A percentile compares a stretch with the other conserved stretches of the same genome.
These are phyloP conservation scores for Tenebrio molitor DNA, from an alignment of 1,140 invertebrate species.

Conservation along the genomic window DNA sequence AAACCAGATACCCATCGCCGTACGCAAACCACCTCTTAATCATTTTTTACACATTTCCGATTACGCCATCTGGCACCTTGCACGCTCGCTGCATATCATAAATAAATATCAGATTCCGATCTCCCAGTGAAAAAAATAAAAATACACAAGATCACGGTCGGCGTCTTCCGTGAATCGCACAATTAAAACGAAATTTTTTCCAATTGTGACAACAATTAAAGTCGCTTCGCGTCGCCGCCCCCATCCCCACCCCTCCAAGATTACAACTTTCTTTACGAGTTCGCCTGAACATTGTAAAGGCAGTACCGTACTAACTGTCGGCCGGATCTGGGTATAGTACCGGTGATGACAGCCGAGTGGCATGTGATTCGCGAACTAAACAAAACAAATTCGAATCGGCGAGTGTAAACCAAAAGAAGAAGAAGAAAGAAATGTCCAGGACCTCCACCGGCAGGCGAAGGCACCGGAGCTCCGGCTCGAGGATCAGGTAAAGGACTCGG, in stretches of 20 bases:
- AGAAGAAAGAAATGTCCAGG: too few relatives aligned
- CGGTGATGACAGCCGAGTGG: conserved; percentile 34
- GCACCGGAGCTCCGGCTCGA: not conserved
- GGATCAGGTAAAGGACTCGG: too few relatives aligned
- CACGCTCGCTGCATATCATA: too few relatives aligned
- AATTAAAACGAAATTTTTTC: conserved; percentile 4
- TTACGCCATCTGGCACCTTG: too few relatives aligned
- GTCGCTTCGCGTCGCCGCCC: too few relatives aligned
- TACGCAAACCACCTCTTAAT: too few relatives aligned
- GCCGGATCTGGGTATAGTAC: conserved; percentile 21
- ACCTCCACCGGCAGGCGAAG: not conserved
- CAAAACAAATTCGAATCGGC: not conserved
- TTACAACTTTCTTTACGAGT: conserved; percentile 35
- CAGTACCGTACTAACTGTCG: conserved; percentile 45
- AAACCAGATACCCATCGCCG: not conserved
- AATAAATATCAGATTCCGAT: too few relatives aligned
- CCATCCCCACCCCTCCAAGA: not conserved
- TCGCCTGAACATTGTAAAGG: conserved; percentile 24
- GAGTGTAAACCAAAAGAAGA: too few relatives aligned
- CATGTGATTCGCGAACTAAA: conserved; percentile 20
- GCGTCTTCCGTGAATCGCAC: not conserved
- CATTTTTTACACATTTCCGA: too few relatives aligned
- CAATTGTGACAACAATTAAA: too few relatives aligned
- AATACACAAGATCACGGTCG: too few relatives aligned
- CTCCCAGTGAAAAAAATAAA: too few relatives aligned